A percentile compares a stretch with the other conserved stretches of the same genome.
Evolutionary conservation across 1,140 invertebrate genomes (phyloP).

Genomic region (Caenorhabditis tropicalis): DNA sequence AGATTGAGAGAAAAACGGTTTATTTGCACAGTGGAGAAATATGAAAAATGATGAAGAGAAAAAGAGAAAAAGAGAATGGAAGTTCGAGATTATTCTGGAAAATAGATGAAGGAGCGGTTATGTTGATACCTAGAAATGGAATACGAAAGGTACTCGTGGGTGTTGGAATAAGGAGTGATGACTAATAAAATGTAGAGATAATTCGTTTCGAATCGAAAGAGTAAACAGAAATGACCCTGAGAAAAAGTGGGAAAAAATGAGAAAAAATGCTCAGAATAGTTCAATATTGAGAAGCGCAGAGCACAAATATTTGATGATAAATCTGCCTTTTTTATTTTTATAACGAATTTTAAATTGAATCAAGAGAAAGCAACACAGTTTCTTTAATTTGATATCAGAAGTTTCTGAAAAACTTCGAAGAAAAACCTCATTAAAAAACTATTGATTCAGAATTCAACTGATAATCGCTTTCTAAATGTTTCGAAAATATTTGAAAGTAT

Average conservation of each 20-base stretch:
- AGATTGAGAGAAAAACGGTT: background rate
- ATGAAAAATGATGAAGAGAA: background rate
- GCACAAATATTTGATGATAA: conserved; percentile 33
- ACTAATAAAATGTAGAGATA: background rate
- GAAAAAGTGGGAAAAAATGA: background rate
- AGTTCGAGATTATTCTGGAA: background rate
- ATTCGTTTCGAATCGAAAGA: background rate
- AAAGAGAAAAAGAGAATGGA: background rate
- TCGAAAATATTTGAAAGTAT: no score
- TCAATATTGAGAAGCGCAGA: background rate
- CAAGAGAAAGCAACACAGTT: no score
- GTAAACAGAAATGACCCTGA: background rate
- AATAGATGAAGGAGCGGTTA: background rate
- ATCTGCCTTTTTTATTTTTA: no score
- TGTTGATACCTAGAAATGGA: background rate
- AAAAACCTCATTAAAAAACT: no score
- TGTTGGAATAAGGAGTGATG: no score
- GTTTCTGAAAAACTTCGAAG: no score
- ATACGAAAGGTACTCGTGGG: no score
- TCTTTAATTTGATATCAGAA: no score
- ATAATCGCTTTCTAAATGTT: no score
- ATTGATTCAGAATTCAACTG: no score
- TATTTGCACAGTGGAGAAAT: conserved; percentile 18
- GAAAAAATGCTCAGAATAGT: background rate
- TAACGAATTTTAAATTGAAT: no score